A percentile compares a stretch with the other conserved stretches of the same genome.
These are phyloP conservation scores for Agrotis clavis DNA, from an alignment of 2,888 invertebrate species.

Conservation along the genomic window DNA sequence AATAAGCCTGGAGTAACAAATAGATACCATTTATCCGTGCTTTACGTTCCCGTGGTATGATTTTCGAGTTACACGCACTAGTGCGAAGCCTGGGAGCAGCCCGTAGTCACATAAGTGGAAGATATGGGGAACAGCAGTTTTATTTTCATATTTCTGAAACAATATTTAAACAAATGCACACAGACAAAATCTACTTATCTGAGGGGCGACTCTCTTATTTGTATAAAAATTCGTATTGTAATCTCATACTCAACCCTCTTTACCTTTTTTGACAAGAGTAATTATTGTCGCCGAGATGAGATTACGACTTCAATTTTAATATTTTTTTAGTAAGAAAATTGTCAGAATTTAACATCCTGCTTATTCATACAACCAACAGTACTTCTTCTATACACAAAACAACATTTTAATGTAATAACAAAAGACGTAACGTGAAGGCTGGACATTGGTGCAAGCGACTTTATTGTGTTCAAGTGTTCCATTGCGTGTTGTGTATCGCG, in stretches of 20 bases:
- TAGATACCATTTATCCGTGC: too few relatives aligned
- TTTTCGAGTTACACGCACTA: too few relatives aligned
- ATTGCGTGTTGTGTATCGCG: conserved; percentile 37
- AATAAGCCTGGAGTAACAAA: too few relatives aligned
- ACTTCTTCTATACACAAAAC: conserved; percentile 18
- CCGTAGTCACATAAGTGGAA: too few relatives aligned
- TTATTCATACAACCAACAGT: background rate
- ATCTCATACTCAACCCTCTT: background rate
- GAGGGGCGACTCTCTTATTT: background rate
- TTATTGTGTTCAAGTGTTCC: conserved; percentile 62
- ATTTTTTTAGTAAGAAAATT: background rate
- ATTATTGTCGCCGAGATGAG: background rate
- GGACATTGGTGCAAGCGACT: conserved; percentile 61
- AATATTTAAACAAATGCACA: too few relatives aligned
- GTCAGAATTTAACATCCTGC: background rate
- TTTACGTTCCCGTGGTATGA: too few relatives aligned
- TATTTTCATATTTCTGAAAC: too few relatives aligned
- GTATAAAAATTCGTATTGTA: background rate
- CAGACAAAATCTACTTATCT: background rate
- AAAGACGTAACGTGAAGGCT: conserved; percentile 59
- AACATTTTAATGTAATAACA: conserved; percentile 9
- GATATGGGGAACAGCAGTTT: too few relatives aligned
- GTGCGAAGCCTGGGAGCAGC: too few relatives aligned
- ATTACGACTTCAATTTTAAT: background rate
- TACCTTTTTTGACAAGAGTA: background rate